Evolutionary conservation across 2,888 invertebrate species (phyloP).

Genomic region (Lacanobia wlatinum): DNA sequence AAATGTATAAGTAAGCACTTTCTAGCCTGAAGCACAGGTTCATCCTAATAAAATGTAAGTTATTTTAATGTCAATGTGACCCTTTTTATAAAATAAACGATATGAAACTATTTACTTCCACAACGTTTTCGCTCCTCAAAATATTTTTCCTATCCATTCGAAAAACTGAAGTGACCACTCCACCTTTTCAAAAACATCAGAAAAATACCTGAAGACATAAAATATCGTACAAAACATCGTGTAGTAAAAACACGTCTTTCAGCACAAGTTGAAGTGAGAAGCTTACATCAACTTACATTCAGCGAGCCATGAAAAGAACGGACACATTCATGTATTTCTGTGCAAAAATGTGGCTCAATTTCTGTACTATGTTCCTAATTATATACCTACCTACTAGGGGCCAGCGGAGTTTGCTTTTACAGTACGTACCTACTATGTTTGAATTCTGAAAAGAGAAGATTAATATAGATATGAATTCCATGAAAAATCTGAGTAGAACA

Average conservation of each 20-base stretch:
- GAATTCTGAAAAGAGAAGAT: neutral
- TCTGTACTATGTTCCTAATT: constrained; percentile 59
- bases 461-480: neutral
- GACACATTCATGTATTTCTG: constrained; percentile 48
- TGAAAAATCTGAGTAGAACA: neutral
- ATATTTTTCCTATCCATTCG: neutral
- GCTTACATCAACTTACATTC: constrained; percentile 57
- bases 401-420: constrained; percentile 2
- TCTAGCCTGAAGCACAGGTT: no score
- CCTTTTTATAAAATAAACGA: no score
- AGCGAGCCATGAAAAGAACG: constrained; percentile 46
- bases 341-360: constrained; percentile 57
- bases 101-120: no score
- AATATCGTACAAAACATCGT: constrained; percentile 20
- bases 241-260: constrained; percentile 39
- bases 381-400: neutral
- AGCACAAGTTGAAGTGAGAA: constrained; percentile 25
- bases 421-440: neutral
- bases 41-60: no score
- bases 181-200: constrained; percentile 10
- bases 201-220: constrained; percentile 18
- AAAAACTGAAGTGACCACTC: neutral
- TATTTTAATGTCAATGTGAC: no score
- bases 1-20: no score
- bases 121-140: neutral